phyloP scores from a whole-genome alignment of 2,113 vertebrate species.

The Zapus hudsonius region DNA sequence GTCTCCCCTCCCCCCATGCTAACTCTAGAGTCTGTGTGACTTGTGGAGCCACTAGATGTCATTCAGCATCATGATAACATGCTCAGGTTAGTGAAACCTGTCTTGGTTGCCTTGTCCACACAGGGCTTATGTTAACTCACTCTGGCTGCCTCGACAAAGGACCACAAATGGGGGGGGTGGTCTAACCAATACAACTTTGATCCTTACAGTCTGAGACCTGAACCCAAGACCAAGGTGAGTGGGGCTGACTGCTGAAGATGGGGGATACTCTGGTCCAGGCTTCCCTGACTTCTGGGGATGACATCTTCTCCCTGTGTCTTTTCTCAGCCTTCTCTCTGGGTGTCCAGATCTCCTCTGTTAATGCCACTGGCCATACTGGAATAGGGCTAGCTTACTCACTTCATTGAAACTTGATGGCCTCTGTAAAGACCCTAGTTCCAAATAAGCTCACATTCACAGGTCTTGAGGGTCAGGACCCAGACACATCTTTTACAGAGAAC shows the following conservation, averaged over 20 bases:
- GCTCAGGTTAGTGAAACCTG: rapidly evolving
- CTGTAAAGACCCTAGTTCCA: not conserved
- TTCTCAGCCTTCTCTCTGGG: not conserved
- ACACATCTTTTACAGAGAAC: not conserved
- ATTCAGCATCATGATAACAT: not conserved
- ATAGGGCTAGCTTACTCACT: rapidly evolving
- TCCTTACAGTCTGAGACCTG: not conserved
- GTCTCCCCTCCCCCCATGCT: rapidly evolving
- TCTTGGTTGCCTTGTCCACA: no score
- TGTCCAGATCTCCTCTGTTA: not conserved
- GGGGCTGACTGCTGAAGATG: not conserved
- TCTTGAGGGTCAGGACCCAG: not conserved
- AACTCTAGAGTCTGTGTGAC: not conserved
- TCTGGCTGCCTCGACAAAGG: not conserved
- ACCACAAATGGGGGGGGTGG: no score
- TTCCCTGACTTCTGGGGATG: rapidly evolving
- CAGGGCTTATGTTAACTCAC: no score
- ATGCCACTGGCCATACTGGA: not conserved
- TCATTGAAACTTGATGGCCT: not conserved
- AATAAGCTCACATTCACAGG: not conserved
- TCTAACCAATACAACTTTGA: rapidly evolving
- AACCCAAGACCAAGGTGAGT: not conserved
- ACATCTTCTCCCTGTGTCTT: rapidly evolving
- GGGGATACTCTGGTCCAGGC: not conserved
- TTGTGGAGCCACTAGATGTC: not conserved